A percentile compares a stretch with the other conserved stretches of the same genome.
phyloP scores from a whole-genome alignment of 1,140 invertebrate species.

The Trichogramma pretiosum region DNA sequence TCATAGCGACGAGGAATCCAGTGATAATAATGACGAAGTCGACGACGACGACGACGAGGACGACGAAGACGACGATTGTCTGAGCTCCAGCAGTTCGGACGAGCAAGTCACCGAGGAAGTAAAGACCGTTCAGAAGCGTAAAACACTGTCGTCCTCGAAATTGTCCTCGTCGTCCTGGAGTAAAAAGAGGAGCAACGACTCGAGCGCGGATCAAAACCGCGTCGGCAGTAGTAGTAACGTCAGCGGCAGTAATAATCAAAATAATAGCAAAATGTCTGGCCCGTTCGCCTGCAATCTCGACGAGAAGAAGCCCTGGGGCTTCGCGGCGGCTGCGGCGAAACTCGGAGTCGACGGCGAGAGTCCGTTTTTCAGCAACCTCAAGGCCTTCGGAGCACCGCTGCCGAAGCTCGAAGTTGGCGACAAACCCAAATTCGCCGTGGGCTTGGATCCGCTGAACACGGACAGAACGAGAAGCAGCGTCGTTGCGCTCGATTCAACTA shows the following conservation, averaged over 20 bases:
- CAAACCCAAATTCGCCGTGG: slow-evolving; percentile 33
- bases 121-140: slow-evolving; percentile 27
- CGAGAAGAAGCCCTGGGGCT: slow-evolving; percentile 64
- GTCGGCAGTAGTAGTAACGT: too few species aligned
- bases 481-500: slow-evolving; percentile 1
- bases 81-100: slow-evolving; percentile 25
- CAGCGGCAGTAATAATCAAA: not conserved
- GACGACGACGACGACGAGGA: slow-evolving; percentile 19
- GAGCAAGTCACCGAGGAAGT: slow-evolving; percentile 22
- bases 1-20: not conserved
- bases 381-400: slow-evolving; percentile 31
- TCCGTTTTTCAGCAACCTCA: slow-evolving; percentile 38
- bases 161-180: slow-evolving; percentile 19
- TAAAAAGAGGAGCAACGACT: slow-evolving; percentile 30
- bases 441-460: slow-evolving; percentile 23
- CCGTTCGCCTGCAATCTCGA: slow-evolving; percentile 36
- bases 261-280: slow-evolving; percentile 27
- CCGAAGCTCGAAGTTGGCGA: slow-evolving; percentile 35
- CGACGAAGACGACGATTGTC: slow-evolving; percentile 17
- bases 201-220: slow-evolving; percentile 38
- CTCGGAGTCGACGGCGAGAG: slow-evolving; percentile 29
- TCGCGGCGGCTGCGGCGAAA: slow-evolving; percentile 58
- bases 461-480: slow-evolving; percentile 11
- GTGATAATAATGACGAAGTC: not conserved
- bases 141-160: slow-evolving; percentile 20